These are phyloP conservation scores for Spermophilus dauricus DNA, from an alignment of 2,113 vertebrate species.

Conservation along the genomic window DNA sequence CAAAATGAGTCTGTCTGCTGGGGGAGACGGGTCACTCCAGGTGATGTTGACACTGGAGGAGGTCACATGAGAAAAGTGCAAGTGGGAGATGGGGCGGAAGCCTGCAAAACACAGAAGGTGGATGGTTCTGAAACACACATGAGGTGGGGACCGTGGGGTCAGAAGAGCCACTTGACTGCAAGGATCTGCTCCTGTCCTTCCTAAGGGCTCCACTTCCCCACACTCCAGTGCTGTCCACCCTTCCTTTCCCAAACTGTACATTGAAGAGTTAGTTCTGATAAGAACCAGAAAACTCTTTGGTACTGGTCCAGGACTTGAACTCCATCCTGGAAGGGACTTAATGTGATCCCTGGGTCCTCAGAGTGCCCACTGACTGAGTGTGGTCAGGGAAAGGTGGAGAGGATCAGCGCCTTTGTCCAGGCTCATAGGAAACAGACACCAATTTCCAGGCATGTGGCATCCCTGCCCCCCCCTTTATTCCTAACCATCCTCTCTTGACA, in stretches of 20 bases:
- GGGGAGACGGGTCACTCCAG: slow-evolving; percentile 96
- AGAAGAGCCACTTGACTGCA: neutral
- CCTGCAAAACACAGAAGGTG: slow-evolving; percentile 89
- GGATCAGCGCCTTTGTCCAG: neutral
- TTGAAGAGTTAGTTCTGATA: neutral
- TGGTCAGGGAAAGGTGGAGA: neutral
- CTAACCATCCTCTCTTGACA: neutral
- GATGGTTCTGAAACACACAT: neutral
- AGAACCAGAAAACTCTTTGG: neutral
- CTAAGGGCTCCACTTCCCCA: neutral
- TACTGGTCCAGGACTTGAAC: neutral
- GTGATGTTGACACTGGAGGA: slow-evolving; percentile 94
- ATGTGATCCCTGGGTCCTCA: neutral
- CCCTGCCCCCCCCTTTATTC: neutral
- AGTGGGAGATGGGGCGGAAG: slow-evolving; percentile 95
- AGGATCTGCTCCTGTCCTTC: neutral
- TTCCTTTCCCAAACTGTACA: neutral
- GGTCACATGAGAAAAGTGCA: slow-evolving; percentile 96
- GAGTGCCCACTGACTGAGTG: neutral
- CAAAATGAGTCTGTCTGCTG: slow-evolving; percentile 94
- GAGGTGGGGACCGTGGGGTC: rapidly evolving
- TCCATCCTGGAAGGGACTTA: neutral
- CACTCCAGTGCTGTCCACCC: neutral
- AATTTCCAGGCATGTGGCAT: neutral
- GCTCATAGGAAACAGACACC: neutral